A percentile compares a stretch with the other conserved stretches of the same genome.
These are phyloP conservation scores for Henricia sp. DNA, from an alignment of 53 echinoderm and acorn worm genomes.

Conservation along the genomic window DNA sequence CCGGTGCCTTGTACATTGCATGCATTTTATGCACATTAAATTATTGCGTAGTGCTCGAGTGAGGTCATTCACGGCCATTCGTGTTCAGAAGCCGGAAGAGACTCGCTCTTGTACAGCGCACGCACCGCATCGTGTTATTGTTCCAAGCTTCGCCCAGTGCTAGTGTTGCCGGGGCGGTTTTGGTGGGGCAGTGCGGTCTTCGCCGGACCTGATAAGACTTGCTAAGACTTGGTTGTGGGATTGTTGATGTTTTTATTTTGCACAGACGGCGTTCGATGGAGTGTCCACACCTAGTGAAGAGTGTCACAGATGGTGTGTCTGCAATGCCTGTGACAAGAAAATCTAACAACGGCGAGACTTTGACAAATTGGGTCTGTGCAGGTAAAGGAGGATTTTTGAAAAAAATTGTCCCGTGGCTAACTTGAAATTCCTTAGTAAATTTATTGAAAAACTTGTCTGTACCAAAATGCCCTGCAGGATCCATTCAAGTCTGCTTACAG, in stretches of 20 bases:
- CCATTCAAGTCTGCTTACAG: too few relatives aligned
- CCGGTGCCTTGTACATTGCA: background rate
- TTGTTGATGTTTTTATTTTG: background rate
- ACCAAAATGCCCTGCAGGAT: too few relatives aligned
- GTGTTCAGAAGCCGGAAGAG: slow-evolving; percentile 38
- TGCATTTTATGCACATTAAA: background rate
- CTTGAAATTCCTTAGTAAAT: too few relatives aligned
- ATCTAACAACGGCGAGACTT: slow-evolving; percentile 67
- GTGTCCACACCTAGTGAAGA: slow-evolving; percentile 76
- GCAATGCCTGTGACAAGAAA: slow-evolving; percentile 68
- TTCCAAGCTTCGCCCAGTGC: background rate
- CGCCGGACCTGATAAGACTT: background rate
- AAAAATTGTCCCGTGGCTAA: too few relatives aligned
- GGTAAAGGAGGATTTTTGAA: too few relatives aligned
- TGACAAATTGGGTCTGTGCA: slow-evolving; percentile 73
- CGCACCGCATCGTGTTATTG: background rate
- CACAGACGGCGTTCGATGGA: slow-evolving; percentile 58
- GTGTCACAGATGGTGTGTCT: slow-evolving; percentile 72
- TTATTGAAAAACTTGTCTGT: too few relatives aligned
- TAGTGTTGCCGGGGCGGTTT: background rate
- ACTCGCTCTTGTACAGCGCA: background rate
- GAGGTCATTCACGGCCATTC: slow-evolving; percentile 31
- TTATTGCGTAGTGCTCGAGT: slow-evolving; percentile 35
- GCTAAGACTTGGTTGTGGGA: background rate
- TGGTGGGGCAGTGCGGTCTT: background rate